phyloP scores from a whole-genome alignment of 2,113 vertebrate genomes.

The Rhinolophus ferrumequinum region DNA sequence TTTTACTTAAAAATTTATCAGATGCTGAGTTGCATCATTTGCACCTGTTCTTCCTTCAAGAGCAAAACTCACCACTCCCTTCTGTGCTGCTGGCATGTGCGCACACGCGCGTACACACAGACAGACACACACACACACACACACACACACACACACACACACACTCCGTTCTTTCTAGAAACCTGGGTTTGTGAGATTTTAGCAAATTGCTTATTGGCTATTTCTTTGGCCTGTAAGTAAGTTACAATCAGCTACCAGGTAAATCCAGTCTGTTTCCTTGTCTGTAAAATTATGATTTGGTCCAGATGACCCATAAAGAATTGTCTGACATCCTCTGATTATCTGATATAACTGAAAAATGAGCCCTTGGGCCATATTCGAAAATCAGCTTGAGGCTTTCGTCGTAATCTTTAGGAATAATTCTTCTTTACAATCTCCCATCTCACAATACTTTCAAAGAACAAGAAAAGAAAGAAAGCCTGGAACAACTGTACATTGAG shows the following conservation, averaged over 20 bases:
- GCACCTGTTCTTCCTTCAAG: not conserved
- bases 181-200: not conserved
- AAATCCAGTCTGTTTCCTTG: not conserved
- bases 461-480: not conserved
- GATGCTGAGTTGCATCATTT: not conserved
- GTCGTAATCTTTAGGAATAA: not conserved
- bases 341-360: not conserved
- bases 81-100: fast-evolving
- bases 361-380: not conserved
- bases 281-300: not conserved
- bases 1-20: not conserved
- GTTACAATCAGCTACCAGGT: not conserved
- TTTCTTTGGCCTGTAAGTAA: not conserved
- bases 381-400: not conserved
- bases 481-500: slow-evolving; percentile 8
- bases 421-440: not conserved
- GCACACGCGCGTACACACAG: fast-evolving
- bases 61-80: not conserved
- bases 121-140: too few relatives aligned
- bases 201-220: not conserved
- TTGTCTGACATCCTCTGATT: not conserved
- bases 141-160: fast-evolving
- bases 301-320: not conserved
- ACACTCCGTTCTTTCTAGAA: not conserved
- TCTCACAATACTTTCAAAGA: not conserved